Base-by-base conservation (phyloP, 1,140 invertebrate species). In the Linepithema humile region DNA sequence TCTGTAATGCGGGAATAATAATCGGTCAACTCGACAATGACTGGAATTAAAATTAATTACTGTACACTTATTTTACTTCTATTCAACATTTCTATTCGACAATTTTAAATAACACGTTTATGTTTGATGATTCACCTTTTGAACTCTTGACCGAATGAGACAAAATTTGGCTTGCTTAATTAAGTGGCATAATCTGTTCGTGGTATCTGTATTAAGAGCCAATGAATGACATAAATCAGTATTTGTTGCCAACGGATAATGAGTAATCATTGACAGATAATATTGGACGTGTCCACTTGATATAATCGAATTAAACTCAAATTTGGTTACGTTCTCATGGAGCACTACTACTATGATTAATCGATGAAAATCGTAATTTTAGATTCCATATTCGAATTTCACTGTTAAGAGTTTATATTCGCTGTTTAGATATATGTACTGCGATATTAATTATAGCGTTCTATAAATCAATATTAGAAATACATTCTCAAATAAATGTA, bases 71-170 rank as follows among this genome's bases (percentile, higher is more conserved):
- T 69, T 53, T 26, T 40, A 69, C 12, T 69, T 78, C 32, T 29
- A 48, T 17, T n/a, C n/a, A n/a, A n/a, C n/a, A n/a, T n/a, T n/a
- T n/a, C n/a, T n/a, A n/a, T n/a, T 15, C 26, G 32, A 73, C 5
- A 65, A 70, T 80, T n/a, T n/a, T 50, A 82, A 74, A 74, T 69
- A 57, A 29, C 43, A 12, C 17, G 15, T 43, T 43, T 10, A 43
- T 80, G 48, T 80, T 80, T 80, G 48, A 80, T 80, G 50, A 35
- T 86, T 86, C 84, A 87, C 77, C 77, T 87, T 59, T 86, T 85
- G 67, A 86, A 85, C 84, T 86, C 80, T 35, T 82, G 75, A 86
- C 84, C 84, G 75, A 40, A 67, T 48, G 64, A 80, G 59, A 43
- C 26, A 48, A 50, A 70, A 80, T 80, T 80, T 43, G 48, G 45